Evolutionary conservation across 2,113 vertebrate species (phyloP), one percentile per base, ranked within the genome.

Genomic region (Protobothrops flavoviridis): DNA sequence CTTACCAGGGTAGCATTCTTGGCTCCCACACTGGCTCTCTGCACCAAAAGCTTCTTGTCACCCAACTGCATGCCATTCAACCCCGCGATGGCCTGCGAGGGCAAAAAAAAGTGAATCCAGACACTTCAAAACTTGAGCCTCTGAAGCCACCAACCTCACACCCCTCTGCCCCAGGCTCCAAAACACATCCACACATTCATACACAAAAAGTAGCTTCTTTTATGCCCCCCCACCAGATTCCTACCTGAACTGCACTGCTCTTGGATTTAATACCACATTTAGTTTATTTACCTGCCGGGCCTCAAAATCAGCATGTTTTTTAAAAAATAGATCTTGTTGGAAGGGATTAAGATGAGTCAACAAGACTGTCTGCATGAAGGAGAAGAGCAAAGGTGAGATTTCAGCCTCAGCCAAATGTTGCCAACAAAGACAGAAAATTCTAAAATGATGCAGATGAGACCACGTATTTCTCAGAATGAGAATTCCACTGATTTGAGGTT

Each of bases 31-130:
- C 99, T 99, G 48, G 99, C 99, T 97, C 99, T 98, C 96, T 99
- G 99, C 85, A 99, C 99, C 93, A 99, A 97, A 89, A 99, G 98
- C 93, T 99, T 99, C 98, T 99, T 99, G 96, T 99, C 98, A 85
- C 99, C 99, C 85, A 99, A 97, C 96, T 99, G 99, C 99, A 99
- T 99, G 57, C 99, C 98, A 0, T 99, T 99, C 94, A 99, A 97
- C 88, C 98, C 99, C 0, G 99, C 98, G 20, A 99, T 99, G 92
- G 98, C 99, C 99, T 99, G 95, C 0, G 91, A 96, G 59, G 92
- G 89, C 39, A 93, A 95, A 93, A 26, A 90, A 0, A 87, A 91
- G 90, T 92, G 89, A 92, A 92, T 91, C 91, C 89, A 88, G 89
- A 90, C 90, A 92, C 86, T 92, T 91, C 91, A 88, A 87, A 88